Conservation (phyloP, 2,797 vertebrate species). For the Tangara arthus region DNA sequence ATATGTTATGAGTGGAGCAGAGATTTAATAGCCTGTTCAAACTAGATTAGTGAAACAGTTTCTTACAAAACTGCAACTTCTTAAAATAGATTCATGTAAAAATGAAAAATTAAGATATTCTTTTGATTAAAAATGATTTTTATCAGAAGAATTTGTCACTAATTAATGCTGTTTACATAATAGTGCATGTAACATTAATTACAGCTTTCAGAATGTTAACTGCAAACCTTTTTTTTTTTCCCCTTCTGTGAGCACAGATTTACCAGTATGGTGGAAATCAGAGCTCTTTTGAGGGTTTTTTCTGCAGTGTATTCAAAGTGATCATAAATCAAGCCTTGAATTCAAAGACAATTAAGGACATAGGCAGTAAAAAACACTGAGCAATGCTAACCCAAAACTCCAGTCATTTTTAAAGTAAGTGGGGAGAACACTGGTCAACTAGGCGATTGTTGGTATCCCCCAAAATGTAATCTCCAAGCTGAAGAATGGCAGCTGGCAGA, state of each 20-base stretch:
- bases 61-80: conserved; percentile 70
- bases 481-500: conserved; percentile 99
- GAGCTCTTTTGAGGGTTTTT: conserved; percentile 72
- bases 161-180: conserved; percentile 77
- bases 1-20: conserved; percentile 76
- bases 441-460: conserved; percentile 86
- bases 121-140: conserved; percentile 71
- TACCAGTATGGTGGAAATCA: conserved; percentile 76
- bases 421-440: conserved; percentile 74
- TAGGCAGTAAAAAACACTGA: conserved; percentile 68
- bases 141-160: conserved; percentile 75
- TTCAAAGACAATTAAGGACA: conserved; percentile 72
- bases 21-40: conserved; percentile 79
- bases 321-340: conserved; percentile 76
- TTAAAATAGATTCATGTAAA: conserved; percentile 70
- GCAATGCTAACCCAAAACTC: conserved; percentile 66
- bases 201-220: conserved; percentile 74
- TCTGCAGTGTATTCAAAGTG: conserved; percentile 69
- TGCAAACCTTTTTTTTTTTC: conserved; percentile 60
- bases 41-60: conserved; percentile 76
- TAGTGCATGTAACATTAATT: conserved; percentile 77
- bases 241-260: conserved; percentile 63
- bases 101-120: conserved; percentile 66
- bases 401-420: conserved; percentile 73
- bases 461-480: conserved; percentile 98